A percentile compares a stretch with the other conserved stretches of the same genome.
These are phyloP conservation scores for Gadopsis bispinosus DNA, from an alignment of 2,797 vertebrate genomes.

Conservation along the genomic window DNA sequence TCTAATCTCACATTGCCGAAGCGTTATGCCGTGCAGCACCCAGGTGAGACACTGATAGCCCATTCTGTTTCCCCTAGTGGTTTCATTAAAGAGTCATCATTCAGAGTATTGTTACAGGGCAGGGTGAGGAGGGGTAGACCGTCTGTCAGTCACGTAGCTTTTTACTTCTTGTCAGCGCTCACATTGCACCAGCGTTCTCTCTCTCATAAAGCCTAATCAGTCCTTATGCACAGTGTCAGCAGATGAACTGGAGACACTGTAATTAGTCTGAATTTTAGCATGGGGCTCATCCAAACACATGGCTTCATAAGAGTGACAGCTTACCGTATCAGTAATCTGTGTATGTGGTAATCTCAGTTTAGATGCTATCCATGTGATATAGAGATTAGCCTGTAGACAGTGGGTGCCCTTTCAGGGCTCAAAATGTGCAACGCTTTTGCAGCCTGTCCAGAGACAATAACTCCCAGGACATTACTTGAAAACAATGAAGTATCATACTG, in stretches of 20 bases:
- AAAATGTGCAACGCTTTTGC: slow-evolving; percentile 32
- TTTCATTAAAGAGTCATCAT: slow-evolving; percentile 3
- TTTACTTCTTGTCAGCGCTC: slow-evolving; percentile 1
- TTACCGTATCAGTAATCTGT: slow-evolving; percentile 64
- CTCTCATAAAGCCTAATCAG: background rate
- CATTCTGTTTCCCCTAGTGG: background rate
- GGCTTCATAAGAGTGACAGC: slow-evolving; percentile 34
- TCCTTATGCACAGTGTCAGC: slow-evolving; percentile 1
- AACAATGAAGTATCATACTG: background rate
- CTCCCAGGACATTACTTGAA: slow-evolving; percentile 14
- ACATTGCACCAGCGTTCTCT: background rate
- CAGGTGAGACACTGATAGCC: background rate
- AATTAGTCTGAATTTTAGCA: slow-evolving; percentile 12
- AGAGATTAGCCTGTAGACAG: slow-evolving; percentile 64
- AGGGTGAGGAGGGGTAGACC: background rate
- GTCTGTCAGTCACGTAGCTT: background rate
- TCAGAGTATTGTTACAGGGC: slow-evolving; percentile 9
- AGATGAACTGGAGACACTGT: slow-evolving; percentile 8
- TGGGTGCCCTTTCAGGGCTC: slow-evolving; percentile 44
- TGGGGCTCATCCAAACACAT: background rate
- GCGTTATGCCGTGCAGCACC: background rate
- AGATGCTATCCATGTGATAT: slow-evolving; percentile 62
- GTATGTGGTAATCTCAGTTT: slow-evolving; percentile 71
- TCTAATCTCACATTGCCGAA: background rate
- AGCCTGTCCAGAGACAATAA: slow-evolving; percentile 3